A percentile compares a stretch with the other conserved stretches of the same genome.
These are phyloP conservation scores for Amniataba percoides DNA, from an alignment of 2,797 vertebrate species.

Conservation along the genomic window DNA sequence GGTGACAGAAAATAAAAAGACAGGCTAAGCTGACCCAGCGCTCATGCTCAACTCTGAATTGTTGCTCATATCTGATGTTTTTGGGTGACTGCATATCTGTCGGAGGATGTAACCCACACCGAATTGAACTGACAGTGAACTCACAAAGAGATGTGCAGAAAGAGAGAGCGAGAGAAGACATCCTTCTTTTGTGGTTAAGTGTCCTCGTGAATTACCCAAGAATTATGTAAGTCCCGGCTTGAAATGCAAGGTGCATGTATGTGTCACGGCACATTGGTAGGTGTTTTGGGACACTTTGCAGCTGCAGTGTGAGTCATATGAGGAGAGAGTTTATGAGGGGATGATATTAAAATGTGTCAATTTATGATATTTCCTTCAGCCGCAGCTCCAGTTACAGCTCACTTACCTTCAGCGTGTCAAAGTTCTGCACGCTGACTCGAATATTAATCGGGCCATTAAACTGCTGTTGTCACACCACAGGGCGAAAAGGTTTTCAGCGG, in stretches of 20 bases:
- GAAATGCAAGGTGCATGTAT: neutral
- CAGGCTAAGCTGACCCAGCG: slow-evolving; percentile 1
- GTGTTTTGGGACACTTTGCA: neutral
- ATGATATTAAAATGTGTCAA: slow-evolving; percentile 5
- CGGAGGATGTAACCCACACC: slow-evolving; percentile 37
- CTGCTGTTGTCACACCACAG: neutral
- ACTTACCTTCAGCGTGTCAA: neutral
- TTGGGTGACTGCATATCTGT: slow-evolving; percentile 44
- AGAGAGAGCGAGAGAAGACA: neutral
- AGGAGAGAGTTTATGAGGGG: neutral
- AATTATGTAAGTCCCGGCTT: neutral
- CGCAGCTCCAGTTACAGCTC: slow-evolving; percentile 1
- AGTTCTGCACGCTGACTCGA: neutral
- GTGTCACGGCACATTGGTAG: neutral
- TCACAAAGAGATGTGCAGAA: slow-evolving; percentile 25
- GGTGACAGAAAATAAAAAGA: neutral
- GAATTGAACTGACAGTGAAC: slow-evolving; percentile 55
- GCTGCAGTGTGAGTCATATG: slow-evolving; percentile 4
- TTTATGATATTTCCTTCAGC: slow-evolving; percentile 9
- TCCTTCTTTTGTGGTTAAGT: neutral
- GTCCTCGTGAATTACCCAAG: neutral
- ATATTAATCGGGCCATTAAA: slow-evolving; percentile 1
- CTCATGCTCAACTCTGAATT: neutral
- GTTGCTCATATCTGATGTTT: slow-evolving; percentile 38
- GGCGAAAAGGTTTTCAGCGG: neutral